Conservation (phyloP, 2,797 vertebrate genomes). For the Chrysocyon brachyurus region DNA sequence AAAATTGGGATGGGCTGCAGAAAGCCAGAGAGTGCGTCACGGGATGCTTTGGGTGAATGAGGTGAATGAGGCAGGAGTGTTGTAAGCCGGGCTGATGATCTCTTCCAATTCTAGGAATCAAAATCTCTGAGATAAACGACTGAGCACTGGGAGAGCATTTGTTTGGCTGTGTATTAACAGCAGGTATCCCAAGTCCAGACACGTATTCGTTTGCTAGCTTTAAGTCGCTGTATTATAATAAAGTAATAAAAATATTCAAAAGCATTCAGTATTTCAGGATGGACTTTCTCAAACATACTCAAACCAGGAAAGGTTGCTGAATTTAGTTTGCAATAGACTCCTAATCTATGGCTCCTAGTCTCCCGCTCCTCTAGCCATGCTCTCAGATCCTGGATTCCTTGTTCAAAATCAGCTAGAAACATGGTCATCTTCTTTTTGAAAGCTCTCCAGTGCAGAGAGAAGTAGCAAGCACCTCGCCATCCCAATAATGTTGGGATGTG, state of each 20-base stretch:
- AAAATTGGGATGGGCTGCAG: not conserved
- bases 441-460: too few relatives aligned
- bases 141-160: not conserved
- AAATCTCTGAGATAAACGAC: not conserved
- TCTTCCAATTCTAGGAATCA: not conserved
- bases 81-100: not conserved
- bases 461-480: not conserved
- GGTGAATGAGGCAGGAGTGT: not conserved
- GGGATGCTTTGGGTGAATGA: not conserved
- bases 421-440: not conserved
- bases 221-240: not conserved
- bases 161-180: not conserved
- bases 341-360: not conserved
- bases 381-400: not conserved
- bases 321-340: not conserved
- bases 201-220: not conserved
- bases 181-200: not conserved
- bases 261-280: not conserved
- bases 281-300: not conserved
- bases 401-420: not conserved
- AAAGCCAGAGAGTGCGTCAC: not conserved
- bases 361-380: not conserved
- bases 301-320: not conserved
- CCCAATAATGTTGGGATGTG: not conserved
- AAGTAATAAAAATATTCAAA: not conserved